Evolutionary conservation across 2,888 invertebrate species (phyloP), one percentile per base, ranked within the genome.

Genomic region (Pasiphila rectangulata): DNA sequence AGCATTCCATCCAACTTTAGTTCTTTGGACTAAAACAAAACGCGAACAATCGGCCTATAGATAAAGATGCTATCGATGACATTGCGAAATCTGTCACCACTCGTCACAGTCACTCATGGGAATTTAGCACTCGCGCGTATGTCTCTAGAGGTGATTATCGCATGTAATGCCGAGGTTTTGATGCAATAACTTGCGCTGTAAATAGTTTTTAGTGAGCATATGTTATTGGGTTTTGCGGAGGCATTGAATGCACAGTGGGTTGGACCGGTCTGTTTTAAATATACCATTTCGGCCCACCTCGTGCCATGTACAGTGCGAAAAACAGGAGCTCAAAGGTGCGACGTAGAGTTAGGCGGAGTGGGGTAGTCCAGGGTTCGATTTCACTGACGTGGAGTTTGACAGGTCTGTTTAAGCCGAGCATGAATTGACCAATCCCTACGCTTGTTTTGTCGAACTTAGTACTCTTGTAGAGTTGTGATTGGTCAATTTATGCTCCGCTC

Each of bases 171-270:
- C 2, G 7, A 2, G 12, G 4, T 4, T 15, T 32, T 41, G 13
- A 16, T 47, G 46, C 21, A 13, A 27, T 12, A 51, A 51, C 41
- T 55, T 51, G 49, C 36, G 25, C 54, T 67, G 64, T 72, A 67
- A 62, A 58, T 61, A 64, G 48, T 52, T 61, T 58, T 57, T 58
- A 44, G 55, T 50, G 46, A 79, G 80, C 83, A 79, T 81, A 69
- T 83, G 81, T 81, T 80, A 71, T 72, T 66, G 67, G 63, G 62
- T 61, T 66, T 56, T 29, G 51, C 47, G 48, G 43, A 27, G 38
- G 56, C 52, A 75, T 72, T 74, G 72, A 75, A 72, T 74, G 73
- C 74, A 72, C 83, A 75, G 83, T 81, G 84, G 83, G 74, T 72
- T 12, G 44, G 32, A 59, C 58, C 56, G 53, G 58, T 56, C 56